Evolutionary conservation across 2,113 vertebrate genomes (phyloP).

Genomic region (Mobula birostris): DNA sequence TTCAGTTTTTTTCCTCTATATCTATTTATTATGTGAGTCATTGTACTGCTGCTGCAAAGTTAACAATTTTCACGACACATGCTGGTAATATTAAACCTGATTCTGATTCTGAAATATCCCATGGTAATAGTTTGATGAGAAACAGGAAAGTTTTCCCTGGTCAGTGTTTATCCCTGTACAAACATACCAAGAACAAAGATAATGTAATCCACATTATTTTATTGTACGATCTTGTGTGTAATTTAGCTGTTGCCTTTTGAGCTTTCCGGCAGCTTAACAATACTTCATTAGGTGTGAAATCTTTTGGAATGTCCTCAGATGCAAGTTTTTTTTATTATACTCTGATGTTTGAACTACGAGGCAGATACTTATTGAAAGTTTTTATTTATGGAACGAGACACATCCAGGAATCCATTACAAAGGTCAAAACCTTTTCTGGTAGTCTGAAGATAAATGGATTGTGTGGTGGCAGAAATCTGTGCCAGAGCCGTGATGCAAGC

Average conservation of each 20-base stretch:
- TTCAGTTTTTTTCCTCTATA: too few species aligned
- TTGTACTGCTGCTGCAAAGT: too few species aligned
- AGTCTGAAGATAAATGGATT: not conserved
- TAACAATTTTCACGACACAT: too few species aligned
- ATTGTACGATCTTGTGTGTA: not conserved
- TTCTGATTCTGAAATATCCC: too few species aligned
- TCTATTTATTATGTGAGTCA: too few species aligned
- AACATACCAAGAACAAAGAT: not conserved
- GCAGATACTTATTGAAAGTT: not conserved
- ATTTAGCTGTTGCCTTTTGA: not conserved
- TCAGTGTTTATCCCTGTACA: not conserved
- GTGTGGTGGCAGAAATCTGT: not conserved
- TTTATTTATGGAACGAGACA: not conserved
- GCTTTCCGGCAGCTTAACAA: not conserved
- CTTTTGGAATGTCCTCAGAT: not conserved
- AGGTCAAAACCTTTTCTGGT: not conserved
- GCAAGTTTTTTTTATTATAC: not conserved
- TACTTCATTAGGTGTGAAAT: not conserved
- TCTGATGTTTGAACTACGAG: not conserved
- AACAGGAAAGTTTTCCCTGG: not conserved
- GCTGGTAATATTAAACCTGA: too few species aligned
- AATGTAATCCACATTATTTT: not conserved
- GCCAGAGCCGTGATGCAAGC: not conserved
- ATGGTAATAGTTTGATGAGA: not conserved
- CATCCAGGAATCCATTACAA: not conserved